Base-by-base conservation (phyloP, 2,888 invertebrate species). In the Latrodectus hesperus region DNA sequence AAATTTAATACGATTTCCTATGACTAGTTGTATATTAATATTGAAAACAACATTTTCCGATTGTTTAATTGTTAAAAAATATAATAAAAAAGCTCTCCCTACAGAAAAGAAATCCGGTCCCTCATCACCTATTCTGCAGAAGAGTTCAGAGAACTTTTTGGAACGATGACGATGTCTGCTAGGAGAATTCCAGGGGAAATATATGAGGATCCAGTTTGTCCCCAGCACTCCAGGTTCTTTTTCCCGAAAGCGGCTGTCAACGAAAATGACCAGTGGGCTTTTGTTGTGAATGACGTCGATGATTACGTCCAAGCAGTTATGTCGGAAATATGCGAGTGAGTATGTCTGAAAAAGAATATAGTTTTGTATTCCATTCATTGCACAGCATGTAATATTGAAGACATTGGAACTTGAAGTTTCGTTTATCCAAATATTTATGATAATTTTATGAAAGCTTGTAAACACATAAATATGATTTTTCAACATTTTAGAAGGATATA, bases 321-420 rank as follows among this genome's bases (percentile, higher is more conserved):
- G 65, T 87, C 90, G 0, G 90, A 90, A 67, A 86, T 90, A 38
- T 90, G 90, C 89, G 81, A 87, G 90, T 90, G 74, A 89, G 90
- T 88, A 51, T 38, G 38, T 38, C 38, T 6, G 38, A 38, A 38
- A 38, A 38, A 38, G 6, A 38, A 38, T 38, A 38, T 38, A 38
- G 2, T 6, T 38, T 38, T 38, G 6, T 38, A 38, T 38, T 38
- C 38, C 38, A 38, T 38, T 38, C 38, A 38, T 38, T 6, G 38
- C 6, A 38, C 38, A 6, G 4, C 6, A 6, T 38, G 38, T 38
- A 6, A 1, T 38, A 38, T 38, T 38, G 38, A 38, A 38, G 38
- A 38, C 38, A 38, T 38, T 38, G 38, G 38, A 38, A 1, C 38
- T 38, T 38, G 38, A 38, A 38, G 0, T 38, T 38, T 38, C 4